Base-by-base conservation (phyloP, 2,888 invertebrate genomes). In the Leuctra nigra region DNA sequence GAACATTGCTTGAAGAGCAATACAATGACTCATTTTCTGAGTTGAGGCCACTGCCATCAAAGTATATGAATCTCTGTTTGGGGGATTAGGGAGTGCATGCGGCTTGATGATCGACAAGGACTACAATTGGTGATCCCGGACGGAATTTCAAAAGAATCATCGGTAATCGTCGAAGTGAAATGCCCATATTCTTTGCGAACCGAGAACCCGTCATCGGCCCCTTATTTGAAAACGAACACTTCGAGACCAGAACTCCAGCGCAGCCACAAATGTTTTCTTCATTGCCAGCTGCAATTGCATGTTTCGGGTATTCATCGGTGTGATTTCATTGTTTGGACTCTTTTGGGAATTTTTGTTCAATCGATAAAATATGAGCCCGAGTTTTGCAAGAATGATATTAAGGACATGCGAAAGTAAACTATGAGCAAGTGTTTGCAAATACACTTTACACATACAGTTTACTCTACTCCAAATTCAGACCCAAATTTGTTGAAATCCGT, bases 251-350 rank as follows among this genome's bases (percentile, higher is more conserved):
- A 11, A 29, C 29, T 29, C 11, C 7, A 11, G 6, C 11, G 7
- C 7, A 7, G 7, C 13, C 47, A 47, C 24, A 47, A 47, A 7
- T 47, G 24, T 47, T 47, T 23, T n/a, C 4, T 24, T 3, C 23
- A 47, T n/a, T 4, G 4, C 24, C 47, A 47, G n/a, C 3, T 47
- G 24, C 47, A 47, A 24, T 24, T 47, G 47, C 47, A 47, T 24
- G 47, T 24, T 3, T 6, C 23, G n/a, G 13, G n/a, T 4, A n/a
- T 47, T 4, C 47, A 47, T 16, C 11, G n/a, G 13, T 47, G 47
- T 47, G 47, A 24, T 23, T 29, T 29, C 11, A 29, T 29, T 29
- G 29, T 29, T 7, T 29, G 29, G 29, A 29, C 6, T 7, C 6
- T 11, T 11, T 6, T 7, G 29, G 29, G 29, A 7, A 7, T 29